Evolutionary conservation across 2,888 invertebrate genomes (phyloP).

Genomic region (Lasiommata megera): DNA sequence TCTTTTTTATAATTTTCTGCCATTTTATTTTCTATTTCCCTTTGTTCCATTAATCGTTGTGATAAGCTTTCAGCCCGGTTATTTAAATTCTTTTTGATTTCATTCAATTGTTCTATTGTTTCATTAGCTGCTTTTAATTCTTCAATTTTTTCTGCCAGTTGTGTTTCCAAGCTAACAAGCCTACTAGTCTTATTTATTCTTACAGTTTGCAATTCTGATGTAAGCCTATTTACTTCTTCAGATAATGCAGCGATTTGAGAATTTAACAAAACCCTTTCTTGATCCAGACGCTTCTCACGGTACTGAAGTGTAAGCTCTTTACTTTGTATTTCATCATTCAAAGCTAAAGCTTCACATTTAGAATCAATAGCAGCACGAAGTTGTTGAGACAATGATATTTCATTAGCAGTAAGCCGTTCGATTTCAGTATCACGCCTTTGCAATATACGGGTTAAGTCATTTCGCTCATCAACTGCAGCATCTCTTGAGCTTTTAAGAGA

Average conservation of each 20-base stretch:
- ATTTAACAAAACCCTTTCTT: constrained; percentile 88
- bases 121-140: constrained; percentile 88
- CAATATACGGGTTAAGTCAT: constrained; percentile 86
- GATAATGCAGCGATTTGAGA: constrained; percentile 90
- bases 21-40: constrained; percentile 88
- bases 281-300: constrained; percentile 91
- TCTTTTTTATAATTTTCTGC: constrained; percentile 89
- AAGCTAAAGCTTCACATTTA: constrained; percentile 91
- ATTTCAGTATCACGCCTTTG: constrained; percentile 88
- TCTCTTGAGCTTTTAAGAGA: constrained; percentile 86
- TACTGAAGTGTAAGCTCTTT: constrained; percentile 89
- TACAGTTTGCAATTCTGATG: constrained; percentile 88
- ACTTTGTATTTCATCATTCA: constrained; percentile 90
- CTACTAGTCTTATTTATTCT: constrained; percentile 85
- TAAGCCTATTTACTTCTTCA: constrained; percentile 89
- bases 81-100: constrained; percentile 85
- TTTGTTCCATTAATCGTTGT: constrained; percentile 86
- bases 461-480: constrained; percentile 87
- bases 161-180: constrained; percentile 86
- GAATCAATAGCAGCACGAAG: constrained; percentile 87
- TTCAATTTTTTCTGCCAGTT: constrained; percentile 89
- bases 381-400: constrained; percentile 86
- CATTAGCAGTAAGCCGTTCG: constrained; percentile 86
- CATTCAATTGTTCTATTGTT: constrained; percentile 85
- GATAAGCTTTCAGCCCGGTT: constrained; percentile 85